Evolutionary conservation across 2,113 vertebrate genomes (phyloP).

Genomic region (Pachyramphus minor): DNA sequence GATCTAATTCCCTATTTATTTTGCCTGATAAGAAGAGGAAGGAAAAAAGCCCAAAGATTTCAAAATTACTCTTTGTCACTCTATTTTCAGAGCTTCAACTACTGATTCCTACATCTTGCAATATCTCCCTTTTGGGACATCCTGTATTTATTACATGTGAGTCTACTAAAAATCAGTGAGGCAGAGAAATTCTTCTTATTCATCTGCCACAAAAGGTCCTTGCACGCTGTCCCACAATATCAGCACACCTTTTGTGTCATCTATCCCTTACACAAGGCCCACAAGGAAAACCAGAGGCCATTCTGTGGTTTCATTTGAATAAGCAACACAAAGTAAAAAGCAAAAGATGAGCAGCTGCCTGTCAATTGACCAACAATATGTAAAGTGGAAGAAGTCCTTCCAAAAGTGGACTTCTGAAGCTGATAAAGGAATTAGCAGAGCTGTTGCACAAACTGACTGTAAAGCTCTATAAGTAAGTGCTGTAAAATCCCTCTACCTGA

Average conservation of each 20-base stretch:
- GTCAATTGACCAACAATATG: no score
- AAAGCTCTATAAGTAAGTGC: no score
- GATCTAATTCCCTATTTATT: not conserved
- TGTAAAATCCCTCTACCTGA: no score
- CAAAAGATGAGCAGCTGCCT: not conserved
- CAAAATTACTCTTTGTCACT: not conserved
- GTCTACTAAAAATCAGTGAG: not conserved
- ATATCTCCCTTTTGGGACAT: not conserved
- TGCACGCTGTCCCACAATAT: rapidly evolving
- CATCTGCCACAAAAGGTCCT: not conserved
- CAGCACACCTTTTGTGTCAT: not conserved
- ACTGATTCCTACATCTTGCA: not conserved
- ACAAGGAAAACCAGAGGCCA: not conserved
- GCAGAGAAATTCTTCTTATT: not conserved
- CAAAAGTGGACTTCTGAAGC: no score
- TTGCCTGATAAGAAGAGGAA: not conserved
- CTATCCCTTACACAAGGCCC: not conserved
- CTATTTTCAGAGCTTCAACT: not conserved
- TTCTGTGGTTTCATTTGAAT: not conserved
- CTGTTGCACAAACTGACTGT: no score
- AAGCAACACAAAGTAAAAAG: not conserved
- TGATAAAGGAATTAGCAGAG: no score
- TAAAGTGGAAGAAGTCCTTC: no score
- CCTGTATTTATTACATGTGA: not conserved
- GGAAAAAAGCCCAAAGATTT: not conserved